phyloP scores from a whole-genome alignment of 37 sponge, comb jelly and placozoan genomes.

The Hexactinellida sp. region DNA sequence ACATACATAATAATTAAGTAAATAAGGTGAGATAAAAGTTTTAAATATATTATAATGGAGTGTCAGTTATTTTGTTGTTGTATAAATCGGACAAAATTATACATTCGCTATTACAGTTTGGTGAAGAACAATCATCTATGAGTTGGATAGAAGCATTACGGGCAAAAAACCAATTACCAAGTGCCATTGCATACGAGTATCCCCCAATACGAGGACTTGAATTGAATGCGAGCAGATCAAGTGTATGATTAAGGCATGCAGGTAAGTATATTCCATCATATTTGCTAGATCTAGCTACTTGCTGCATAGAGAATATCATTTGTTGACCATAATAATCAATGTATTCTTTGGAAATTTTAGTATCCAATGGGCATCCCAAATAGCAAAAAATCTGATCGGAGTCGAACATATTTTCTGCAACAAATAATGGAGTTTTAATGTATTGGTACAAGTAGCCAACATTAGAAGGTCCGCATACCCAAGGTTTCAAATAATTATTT shows the following conservation, averaged over 20 bases:
- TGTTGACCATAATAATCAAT: constrained; percentile 18
- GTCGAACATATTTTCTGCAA: constrained; percentile 32
- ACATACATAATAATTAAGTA: no score
- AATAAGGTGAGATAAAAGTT: no score
- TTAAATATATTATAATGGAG: no score
- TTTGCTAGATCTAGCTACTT: not conserved
- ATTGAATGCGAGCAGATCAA: constrained; percentile 57
- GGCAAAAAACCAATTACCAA: not conserved
- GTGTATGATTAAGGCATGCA: constrained; percentile 17
- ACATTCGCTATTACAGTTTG: not conserved
- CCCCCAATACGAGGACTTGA: constrained; percentile 50
- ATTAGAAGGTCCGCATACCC: constrained; percentile 21
- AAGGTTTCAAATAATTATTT: not conserved
- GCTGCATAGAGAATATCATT: not conserved
- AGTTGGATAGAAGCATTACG: not conserved
- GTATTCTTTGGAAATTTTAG: not conserved
- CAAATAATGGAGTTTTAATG: constrained; percentile 20
- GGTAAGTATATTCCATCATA: constrained; percentile 29
- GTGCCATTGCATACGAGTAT: constrained; percentile 28
- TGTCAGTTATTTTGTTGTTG: no score
- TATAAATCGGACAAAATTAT: not conserved
- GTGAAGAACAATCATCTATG: not conserved
- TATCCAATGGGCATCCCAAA: constrained; percentile 23
- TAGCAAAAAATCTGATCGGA: constrained; percentile 13
- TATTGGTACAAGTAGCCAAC: constrained; percentile 17